phyloP scores from a whole-genome alignment of 2,113 vertebrate species.

The Tylochromis polylepis region DNA sequence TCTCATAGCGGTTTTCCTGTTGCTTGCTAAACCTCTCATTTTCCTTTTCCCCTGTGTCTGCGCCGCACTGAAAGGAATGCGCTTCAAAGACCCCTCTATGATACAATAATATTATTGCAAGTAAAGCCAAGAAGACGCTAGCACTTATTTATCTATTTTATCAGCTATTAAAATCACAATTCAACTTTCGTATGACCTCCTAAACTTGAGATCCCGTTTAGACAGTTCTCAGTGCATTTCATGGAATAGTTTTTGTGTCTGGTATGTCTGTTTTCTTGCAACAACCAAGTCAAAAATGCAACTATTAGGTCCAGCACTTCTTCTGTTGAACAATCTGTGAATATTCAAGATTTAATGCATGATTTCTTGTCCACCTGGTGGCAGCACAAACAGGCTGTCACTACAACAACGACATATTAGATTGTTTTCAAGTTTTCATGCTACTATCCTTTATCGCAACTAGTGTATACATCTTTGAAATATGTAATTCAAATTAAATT shows the following conservation, averaged over 20 bases:
- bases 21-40: constrained; percentile 71
- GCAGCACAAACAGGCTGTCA: not conserved
- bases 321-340: not conserved
- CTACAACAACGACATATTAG: not conserved
- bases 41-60: constrained; percentile 63
- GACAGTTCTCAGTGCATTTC: not conserved
- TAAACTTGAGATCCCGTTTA: not conserved
- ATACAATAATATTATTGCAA: not conserved
- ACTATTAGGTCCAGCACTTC: not conserved
- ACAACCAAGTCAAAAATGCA: not conserved
- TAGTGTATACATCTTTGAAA: not conserved
- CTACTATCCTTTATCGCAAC: not conserved
- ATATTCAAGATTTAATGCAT: not conserved
- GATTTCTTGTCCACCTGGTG: not conserved
- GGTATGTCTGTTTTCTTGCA: not conserved
- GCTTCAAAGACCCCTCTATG: constrained; percentile 29
- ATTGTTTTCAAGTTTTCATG: not conserved
- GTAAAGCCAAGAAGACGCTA: not conserved
- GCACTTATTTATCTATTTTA: not conserved
- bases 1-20: constrained; percentile 78
- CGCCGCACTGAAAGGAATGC: constrained; percentile 56
- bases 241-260: not conserved
- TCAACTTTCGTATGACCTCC: rapidly evolving
- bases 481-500: not conserved
- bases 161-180: not conserved